A percentile compares a stretch with the other conserved stretches of the same genome.
Conservation (phyloP, 2,797 vertebrate genomes). For the Macroramphosus scolopax region DNA sequence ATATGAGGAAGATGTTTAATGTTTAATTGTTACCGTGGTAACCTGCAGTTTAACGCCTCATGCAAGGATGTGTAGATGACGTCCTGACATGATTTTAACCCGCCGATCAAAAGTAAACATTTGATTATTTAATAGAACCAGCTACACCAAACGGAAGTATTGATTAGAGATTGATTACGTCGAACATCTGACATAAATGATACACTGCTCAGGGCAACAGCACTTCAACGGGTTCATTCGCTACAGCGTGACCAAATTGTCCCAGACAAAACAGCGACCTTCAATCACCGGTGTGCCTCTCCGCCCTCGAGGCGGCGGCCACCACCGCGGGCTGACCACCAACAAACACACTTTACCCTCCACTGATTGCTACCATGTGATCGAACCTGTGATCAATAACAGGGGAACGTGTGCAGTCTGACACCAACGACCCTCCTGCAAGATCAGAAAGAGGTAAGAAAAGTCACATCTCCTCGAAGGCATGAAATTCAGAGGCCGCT, state of each 20-base stretch:
- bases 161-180: too few relatives aligned
- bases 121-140: too few relatives aligned
- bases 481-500: constrained; percentile 23
- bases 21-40: too few relatives aligned
- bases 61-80: too few relatives aligned
- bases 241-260: constrained; percentile 1
- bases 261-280: constrained; percentile 24
- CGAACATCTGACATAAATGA: too few relatives aligned
- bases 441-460: background rate
- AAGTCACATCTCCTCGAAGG: constrained; percentile 1
- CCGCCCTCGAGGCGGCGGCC: constrained; percentile 16
- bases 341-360: constrained; percentile 18
- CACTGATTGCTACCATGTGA: constrained; percentile 41
- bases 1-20: too few relatives aligned
- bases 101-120: too few relatives aligned
- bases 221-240: background rate
- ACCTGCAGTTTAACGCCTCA: too few relatives aligned
- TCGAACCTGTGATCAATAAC: constrained; percentile 21
- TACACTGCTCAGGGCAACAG: constrained; percentile 4
- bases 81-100: too few relatives aligned
- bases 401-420: background rate
- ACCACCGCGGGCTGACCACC: constrained; percentile 21
- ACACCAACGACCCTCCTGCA: background rate
- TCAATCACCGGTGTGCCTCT: constrained; percentile 10
- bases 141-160: too few relatives aligned